Evolutionary conservation across 2,888 invertebrate species (phyloP).

Genomic region (Drosophila ustulata): DNA sequence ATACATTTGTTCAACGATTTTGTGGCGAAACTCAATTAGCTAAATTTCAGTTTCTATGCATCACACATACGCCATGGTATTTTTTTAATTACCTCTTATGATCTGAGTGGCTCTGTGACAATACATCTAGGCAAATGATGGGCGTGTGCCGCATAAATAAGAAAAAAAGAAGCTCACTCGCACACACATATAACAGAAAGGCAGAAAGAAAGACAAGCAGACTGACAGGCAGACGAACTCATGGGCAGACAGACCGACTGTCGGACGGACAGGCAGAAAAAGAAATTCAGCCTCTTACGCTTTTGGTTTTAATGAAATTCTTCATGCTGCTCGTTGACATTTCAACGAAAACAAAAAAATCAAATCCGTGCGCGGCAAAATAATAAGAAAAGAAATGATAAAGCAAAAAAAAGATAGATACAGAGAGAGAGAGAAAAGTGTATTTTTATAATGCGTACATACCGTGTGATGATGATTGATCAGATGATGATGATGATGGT

Average conservation of each 20-base stretch:
- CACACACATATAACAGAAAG: constrained; percentile 5
- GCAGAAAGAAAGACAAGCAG: constrained; percentile 9
- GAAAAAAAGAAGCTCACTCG: constrained; percentile 31
- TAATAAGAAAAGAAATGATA: constrained; percentile 26
- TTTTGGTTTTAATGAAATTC: constrained; percentile 55
- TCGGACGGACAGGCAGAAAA: constrained; percentile 15
- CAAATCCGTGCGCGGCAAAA: constrained; percentile 22
- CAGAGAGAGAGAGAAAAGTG: constrained; percentile 1
- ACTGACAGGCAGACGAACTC: constrained; percentile 1
- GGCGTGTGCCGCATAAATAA: constrained; percentile 41
- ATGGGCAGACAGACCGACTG: constrained; percentile 7
- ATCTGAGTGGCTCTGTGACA: constrained; percentile 7
- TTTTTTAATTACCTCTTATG: constrained; percentile 63
- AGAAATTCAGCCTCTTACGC: constrained; percentile 38
- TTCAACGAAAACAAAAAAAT: constrained; percentile 22
- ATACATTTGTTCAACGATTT: constrained; percentile 9
- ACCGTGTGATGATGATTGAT: constrained; percentile 91
- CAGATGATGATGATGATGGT: constrained; percentile 93
- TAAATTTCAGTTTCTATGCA: constrained; percentile 25
- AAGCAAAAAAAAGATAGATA: constrained; percentile 2
- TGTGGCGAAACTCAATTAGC: constrained; percentile 54
- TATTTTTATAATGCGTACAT: constrained; percentile 54
- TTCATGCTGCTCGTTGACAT: constrained; percentile 37
- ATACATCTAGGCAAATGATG: constrained; percentile 22
- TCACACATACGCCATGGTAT: constrained; percentile 28